These are phyloP conservation scores for Apamea crenata DNA, from an alignment of 2,888 invertebrate genomes.

Conservation along the genomic window DNA sequence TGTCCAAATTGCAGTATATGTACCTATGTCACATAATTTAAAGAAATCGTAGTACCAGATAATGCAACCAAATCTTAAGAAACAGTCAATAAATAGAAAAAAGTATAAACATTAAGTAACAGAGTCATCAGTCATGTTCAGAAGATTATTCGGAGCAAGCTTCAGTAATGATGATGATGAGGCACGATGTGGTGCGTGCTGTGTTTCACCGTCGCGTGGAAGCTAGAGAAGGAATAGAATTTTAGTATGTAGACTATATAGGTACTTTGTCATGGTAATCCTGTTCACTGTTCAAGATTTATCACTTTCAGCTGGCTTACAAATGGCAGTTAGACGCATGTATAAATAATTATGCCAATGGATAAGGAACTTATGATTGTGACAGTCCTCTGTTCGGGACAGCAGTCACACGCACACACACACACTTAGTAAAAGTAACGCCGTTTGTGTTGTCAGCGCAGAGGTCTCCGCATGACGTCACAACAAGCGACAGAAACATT, in stretches of 20 bases:
- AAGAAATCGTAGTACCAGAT: neutral
- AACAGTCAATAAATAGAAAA: slow-evolving; percentile 24
- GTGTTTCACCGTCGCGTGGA: slow-evolving; percentile 77
- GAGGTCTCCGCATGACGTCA: neutral
- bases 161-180: slow-evolving; percentile 58
- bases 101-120: neutral
- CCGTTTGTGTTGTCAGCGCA: neutral
- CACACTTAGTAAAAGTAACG: neutral
- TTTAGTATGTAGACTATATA: neutral
- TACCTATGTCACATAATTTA: neutral
- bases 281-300: neutral
- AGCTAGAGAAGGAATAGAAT: slow-evolving; percentile 66
- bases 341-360: neutral
- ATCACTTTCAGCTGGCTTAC: neutral
- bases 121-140: slow-evolving; percentile 5
- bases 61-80: neutral
- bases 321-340: neutral
- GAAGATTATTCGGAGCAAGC: slow-evolving; percentile 1
- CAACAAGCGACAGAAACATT: neutral
- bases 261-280: neutral
- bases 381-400: too few species aligned
- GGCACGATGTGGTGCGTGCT: slow-evolving; percentile 73
- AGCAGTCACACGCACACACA: too few species aligned
- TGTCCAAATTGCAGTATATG: neutral
- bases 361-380: too few species aligned